Conservation (phyloP, 2,113 vertebrate species). For the Chunga burmeisteri region DNA sequence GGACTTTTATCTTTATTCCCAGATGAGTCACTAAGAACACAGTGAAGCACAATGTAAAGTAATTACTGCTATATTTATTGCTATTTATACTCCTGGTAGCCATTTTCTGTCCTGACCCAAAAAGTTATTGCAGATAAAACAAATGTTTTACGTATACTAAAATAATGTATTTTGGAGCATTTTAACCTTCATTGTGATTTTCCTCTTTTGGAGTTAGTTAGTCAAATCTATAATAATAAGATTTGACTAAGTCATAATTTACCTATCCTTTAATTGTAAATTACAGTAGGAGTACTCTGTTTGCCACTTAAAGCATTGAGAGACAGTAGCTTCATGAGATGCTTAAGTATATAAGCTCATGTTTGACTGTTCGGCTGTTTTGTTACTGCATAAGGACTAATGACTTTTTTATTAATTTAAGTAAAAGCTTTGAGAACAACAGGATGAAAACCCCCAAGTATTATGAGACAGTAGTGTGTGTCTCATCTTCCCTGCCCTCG, state of each 20-base stretch:
- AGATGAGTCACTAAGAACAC: conserved; percentile 49
- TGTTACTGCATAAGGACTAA: background rate
- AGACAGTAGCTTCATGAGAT: background rate
- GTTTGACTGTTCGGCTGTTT: background rate
- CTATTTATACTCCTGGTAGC: conserved; percentile 51
- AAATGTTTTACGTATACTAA: conserved; percentile 13
- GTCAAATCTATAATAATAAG: no score
- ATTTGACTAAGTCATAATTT: background rate
- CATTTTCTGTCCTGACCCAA: conserved; percentile 53
- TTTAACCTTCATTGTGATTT: background rate
- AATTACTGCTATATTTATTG: conserved; percentile 62
- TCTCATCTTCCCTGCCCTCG: background rate
- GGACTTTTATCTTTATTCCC: conserved; percentile 66
- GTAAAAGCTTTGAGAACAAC: background rate
- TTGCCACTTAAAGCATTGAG: background rate
- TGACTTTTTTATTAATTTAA: background rate
- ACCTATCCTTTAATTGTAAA: background rate
- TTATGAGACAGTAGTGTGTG: background rate
- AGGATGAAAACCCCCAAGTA: background rate
- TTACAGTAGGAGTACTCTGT: background rate
- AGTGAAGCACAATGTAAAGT: conserved; percentile 53
- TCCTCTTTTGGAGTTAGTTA: background rate
- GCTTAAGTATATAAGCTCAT: background rate
- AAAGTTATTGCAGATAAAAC: conserved; percentile 59
- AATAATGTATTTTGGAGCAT: conserved; percentile 31